A percentile compares a stretch with the other conserved stretches of the same genome.
These are phyloP conservation scores for Macrotis lagotis DNA, from an alignment of 2,113 vertebrate species.

Conservation along the genomic window DNA sequence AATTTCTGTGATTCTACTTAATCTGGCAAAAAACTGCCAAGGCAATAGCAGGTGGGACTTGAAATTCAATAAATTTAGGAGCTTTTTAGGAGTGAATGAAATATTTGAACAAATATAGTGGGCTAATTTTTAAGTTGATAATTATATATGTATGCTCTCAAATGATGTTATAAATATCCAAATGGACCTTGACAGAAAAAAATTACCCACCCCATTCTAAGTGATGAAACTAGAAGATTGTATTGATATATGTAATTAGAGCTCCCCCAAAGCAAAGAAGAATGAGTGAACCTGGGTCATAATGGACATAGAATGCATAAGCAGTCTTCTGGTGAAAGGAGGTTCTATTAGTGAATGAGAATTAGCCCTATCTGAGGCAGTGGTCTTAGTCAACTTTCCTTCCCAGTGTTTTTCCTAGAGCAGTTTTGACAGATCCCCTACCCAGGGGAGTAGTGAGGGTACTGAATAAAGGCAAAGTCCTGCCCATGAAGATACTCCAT, in stretches of 20 bases:
- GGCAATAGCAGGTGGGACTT: neutral
- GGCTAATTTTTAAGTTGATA: too few relatives aligned
- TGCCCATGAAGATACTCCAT: too few relatives aligned
- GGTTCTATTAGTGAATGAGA: neutral
- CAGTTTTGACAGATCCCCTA: neutral
- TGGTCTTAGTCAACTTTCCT: neutral
- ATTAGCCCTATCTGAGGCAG: neutral
- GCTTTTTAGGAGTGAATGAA: too few relatives aligned
- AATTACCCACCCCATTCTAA: neutral
- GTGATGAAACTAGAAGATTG: neutral
- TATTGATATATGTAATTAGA: neutral
- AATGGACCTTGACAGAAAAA: too few relatives aligned
- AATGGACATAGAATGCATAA: neutral
- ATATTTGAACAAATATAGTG: too few relatives aligned
- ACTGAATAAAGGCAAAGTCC: too few relatives aligned
- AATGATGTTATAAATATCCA: too few relatives aligned
- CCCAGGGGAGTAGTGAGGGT: neutral
- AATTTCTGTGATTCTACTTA: neutral
- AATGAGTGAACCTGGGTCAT: neutral
- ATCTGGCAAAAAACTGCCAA: neutral
- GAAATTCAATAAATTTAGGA: too few relatives aligned
- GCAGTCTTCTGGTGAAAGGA: neutral
- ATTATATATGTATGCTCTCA: too few relatives aligned
- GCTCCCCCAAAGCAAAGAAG: neutral
- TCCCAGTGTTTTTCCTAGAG: neutral